Base-by-base conservation (phyloP, 2,113 vertebrate species). In the Ictalurus punctatus region DNA sequence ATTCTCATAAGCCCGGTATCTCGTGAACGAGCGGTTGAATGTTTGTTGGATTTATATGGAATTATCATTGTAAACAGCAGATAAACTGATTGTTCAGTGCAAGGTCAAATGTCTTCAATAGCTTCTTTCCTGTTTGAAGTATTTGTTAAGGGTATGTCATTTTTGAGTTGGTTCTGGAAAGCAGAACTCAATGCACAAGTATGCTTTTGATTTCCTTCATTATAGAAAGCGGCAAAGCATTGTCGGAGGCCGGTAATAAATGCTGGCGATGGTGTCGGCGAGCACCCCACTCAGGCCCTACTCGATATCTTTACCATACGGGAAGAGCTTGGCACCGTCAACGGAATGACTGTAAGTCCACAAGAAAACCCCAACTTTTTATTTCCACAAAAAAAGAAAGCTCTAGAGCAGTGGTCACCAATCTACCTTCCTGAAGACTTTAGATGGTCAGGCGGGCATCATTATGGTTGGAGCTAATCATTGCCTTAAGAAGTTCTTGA, bases 231-330 rank as follows among this genome's bases (percentile, higher is more conserved):
- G 0, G 96, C 98, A 7, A 97, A 96, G 91, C 97, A 97, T 67
- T 99, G 98, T 91, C 96, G 98, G 71, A 97, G 97, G 88, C 98
- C 98, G 0, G 96, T 99, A 91, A 98, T 99, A 94, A 99, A 99
- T 0, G 98, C 98, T 0, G 98, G 98, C 0, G 98, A 99, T 0
- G 98, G 98, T 0, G 98, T 99, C 0, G 98, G 98, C 0, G 98
- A 99, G 59, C 98, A 99, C 71, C 98, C 98, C 0, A 99, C 98
- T 0, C 98, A 99, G 93, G 98, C 98, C 0, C 95, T 99, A 93
- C 96, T 99, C 88, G 98, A 99, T 86, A 96, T 99, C 92, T 99
- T 99, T 95, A 99, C 98, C 93, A 99, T 99, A 94, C 94, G 98
- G 0, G 98, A 99, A 92, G 98, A 99, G 95, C 96, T 99, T 88